A percentile compares a stretch with the other conserved stretches of the same genome.
These are phyloP conservation scores for Myzus persicae DNA, from an alignment of 1,140 invertebrate genomes.

Conservation along the genomic window DNA sequence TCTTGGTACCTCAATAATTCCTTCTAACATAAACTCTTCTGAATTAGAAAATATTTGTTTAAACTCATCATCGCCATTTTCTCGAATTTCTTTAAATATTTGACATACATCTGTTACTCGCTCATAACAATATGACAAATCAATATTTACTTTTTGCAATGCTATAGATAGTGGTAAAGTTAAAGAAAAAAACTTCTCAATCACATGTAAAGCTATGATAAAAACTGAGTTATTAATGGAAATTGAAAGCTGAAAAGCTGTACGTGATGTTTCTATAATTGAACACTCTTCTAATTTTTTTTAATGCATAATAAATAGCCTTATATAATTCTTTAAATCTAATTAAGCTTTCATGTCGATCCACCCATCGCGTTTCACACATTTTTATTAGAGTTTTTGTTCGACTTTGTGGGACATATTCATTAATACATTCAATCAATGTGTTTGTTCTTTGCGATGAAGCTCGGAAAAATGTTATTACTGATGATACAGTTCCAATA, in stretches of 20 bases:
- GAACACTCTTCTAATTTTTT: neutral
- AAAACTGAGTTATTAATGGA: neutral
- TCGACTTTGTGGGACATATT: no score
- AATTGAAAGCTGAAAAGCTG: neutral
- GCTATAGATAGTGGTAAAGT: conserved; percentile 12
- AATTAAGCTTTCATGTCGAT: no score
- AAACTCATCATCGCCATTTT: no score
- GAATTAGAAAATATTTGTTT: no score
- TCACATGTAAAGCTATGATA: neutral
- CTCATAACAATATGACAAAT: no score
- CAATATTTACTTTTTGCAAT: neutral
- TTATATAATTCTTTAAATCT: neutral
- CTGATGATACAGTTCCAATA: neutral
- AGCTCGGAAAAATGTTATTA: neutral
- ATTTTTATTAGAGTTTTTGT: no score
- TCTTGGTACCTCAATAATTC: no score
- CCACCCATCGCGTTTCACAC: no score
- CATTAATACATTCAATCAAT: no score
- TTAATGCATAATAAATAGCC: neutral
- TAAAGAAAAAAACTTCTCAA: neutral
- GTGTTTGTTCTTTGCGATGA: neutral
- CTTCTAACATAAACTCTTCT: no score
- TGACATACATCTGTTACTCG: no score
- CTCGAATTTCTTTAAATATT: no score
- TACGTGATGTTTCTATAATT: neutral